Evolutionary conservation across 2,797 vertebrate genomes (phyloP).

Genomic region (Argya squamiceps): DNA sequence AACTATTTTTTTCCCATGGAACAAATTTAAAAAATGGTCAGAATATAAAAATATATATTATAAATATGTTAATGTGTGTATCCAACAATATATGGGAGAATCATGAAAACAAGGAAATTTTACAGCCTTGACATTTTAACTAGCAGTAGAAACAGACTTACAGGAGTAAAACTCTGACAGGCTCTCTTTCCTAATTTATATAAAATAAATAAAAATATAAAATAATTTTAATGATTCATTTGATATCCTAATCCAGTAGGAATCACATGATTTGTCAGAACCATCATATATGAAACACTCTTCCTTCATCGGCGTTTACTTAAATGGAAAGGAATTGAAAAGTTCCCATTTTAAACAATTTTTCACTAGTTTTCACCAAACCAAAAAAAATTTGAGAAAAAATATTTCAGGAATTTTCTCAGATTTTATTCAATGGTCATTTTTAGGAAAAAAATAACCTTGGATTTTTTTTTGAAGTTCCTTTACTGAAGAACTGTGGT

Average conservation of each 20-base stretch:
- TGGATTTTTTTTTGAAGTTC: background rate
- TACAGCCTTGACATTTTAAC: background rate
- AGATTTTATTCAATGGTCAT: background rate
- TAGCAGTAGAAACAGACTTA: background rate
- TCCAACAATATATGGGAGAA: background rate
- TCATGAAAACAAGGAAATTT: background rate
- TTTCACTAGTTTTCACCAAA: background rate
- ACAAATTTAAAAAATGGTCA: background rate
- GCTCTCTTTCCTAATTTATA: background rate
- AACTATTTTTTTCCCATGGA: background rate
- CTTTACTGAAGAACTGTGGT: background rate
- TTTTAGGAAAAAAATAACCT: background rate
- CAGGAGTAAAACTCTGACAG: background rate
- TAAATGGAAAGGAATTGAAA: background rate
- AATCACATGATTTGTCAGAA: background rate
- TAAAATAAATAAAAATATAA: background rate
- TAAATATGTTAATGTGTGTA: accelerated
- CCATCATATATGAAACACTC: accelerated
- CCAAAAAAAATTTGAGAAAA: background rate
- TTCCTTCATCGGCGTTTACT: background rate
- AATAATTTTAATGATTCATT: background rate
- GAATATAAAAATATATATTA: background rate
- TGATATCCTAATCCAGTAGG: background rate
- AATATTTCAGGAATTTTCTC: background rate
- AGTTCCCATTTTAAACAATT: background rate